Conservation (phyloP, 2,888 invertebrate species). For the Phorcus lineatus region DNA sequence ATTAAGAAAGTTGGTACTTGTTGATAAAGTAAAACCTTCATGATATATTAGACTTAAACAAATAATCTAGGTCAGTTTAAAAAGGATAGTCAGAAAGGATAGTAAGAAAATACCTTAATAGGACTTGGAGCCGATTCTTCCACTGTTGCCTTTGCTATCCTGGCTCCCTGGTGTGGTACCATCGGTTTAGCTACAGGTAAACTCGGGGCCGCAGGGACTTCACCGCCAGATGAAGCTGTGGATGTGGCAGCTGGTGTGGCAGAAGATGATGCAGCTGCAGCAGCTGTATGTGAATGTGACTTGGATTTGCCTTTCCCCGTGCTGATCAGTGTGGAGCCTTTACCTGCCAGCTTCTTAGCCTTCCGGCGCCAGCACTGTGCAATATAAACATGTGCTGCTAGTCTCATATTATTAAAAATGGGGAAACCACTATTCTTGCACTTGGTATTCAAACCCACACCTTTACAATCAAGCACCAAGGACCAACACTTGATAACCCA, state of each 20-base stretch:
- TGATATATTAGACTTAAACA: no score
- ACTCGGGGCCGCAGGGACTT: constrained; percentile 27
- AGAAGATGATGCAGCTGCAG: constrained; percentile 18
- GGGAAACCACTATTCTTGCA: background rate
- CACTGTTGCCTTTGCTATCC: constrained; percentile 1
- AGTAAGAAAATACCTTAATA: constrained; percentile 41
- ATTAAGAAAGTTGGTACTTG: no score
- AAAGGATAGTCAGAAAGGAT: no score
- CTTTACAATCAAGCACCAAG: no score
- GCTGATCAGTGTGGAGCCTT: constrained; percentile 76
- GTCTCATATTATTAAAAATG: background rate
- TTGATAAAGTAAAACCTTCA: no score
- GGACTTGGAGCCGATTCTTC: constrained; percentile 42
- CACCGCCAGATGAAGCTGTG: constrained; percentile 20
- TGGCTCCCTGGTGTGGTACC: constrained; percentile 9
- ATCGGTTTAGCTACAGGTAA: constrained; percentile 31
- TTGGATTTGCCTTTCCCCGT: constrained; percentile 69
- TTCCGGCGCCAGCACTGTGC: constrained; percentile 87
- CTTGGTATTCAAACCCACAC: background rate
- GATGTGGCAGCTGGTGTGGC: constrained; percentile 19
- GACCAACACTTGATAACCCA: no score
- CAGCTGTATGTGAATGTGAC: background rate
- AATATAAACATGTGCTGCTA: background rate
- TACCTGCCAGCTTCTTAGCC: constrained; percentile 82
- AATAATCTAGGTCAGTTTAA: no score